Evolutionary conservation across 2,888 invertebrate species (phyloP), one percentile per base, ranked within the genome.

Genomic region (Amiota communis): DNA sequence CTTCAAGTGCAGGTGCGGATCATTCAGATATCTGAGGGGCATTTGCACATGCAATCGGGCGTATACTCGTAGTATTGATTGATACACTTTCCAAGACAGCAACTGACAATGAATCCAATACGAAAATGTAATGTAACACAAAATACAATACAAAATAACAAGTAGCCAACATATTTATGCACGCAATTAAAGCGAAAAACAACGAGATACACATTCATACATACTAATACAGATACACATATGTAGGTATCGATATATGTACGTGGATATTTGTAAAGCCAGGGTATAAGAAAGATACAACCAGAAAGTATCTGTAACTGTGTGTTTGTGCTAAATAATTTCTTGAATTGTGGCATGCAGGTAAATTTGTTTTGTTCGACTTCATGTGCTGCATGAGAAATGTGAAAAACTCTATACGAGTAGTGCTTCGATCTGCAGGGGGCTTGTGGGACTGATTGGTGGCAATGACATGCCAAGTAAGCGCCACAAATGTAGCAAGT

Each of bases 331-430:
- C 64, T 11, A 64, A 12, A 20, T 72, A 68, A 57, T 46, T 69
- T 51, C 72, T 70, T 70, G 23, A n/a, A 46, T 23, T 70, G 57
- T 82, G 85, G 85, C 84, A 83, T 85, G 84, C 85, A 80, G 81
- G 72, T 78, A 84, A 83, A 83, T 83, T 83, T 83, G 83, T 83
- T 82, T 80, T 76, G 75, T 57, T 69, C 76, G 49, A 77, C 76
- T 77, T 74, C 85, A 82, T 85, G 85, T 70, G 79, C 76, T 85
- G 83, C 83, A 83, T 83, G 71, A 76, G 11, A 82, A 85, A 83
- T 83, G 76, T 20, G 75, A 51, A 12, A n/a, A 46, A 36, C 36
- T 36, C 36, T 36, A 36, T 36, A 36, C 6, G 17, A 49, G 70
- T 57, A 23, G 1, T n/a, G n/a, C n/a, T 17, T n/a, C 47, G 59